Base-by-base conservation (phyloP, 2,797 vertebrate genomes). In the Echiichthys vipera region DNA sequence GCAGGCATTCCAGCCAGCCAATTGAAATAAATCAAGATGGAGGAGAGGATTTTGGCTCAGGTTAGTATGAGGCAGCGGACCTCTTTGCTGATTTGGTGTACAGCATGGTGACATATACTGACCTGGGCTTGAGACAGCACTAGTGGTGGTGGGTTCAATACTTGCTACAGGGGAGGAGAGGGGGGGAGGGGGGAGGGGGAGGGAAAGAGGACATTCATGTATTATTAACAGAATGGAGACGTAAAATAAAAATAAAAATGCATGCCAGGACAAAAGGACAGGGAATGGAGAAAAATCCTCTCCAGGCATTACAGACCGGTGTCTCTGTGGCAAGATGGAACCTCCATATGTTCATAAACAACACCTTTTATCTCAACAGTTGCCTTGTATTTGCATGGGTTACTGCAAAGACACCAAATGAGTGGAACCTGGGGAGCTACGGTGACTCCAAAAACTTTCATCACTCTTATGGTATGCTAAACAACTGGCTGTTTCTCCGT, bases 91-190 rank as follows among this genome's bases (percentile, higher is more conserved):
- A 77, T 88, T 89, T 92, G 91, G 92, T 92, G 92, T 93, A 93
- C 93, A 93, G 95, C 95, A 95, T 93, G 94, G 94, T 96, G 92
- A 93, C 93, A 93, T 94, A 98, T 98, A 99, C 98, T 99, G 97
- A 99, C 98, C 98, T 99, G 98, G 97, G 95, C 96, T 98, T 91
- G 97, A 96, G 94, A 97, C 97, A 96, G 96, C 93, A 94, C 96
- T 99, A 99, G 97, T 96, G 94, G 96, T 96, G 95, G 97, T 94
- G 95, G 97, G 95, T 93, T 99, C 97, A 97, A 96, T 96, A 96
- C 97, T 95, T 96, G 97, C 97, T 98, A 98, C 94, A 96, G 96
- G 96, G 93, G 94, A 95, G 95, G 90, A 96, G 96, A 96, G 96
- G 96, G 95, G 93, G 95, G 94, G 95, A 80, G 11, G 51, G 93